Conservation (phyloP, 2,797 vertebrate genomes). For the Coranthus polyacanthus region DNA sequence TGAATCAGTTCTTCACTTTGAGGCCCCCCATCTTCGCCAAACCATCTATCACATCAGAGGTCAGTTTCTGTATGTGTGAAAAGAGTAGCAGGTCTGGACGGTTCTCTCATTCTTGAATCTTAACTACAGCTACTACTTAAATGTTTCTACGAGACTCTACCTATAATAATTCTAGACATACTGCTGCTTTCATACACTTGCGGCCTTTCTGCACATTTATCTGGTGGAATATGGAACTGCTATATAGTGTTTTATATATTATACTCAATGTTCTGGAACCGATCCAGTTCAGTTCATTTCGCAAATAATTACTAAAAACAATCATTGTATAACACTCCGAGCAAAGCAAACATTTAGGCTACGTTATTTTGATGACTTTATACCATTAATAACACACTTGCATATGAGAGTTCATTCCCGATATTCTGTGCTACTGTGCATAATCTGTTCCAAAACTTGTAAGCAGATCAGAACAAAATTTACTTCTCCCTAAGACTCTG, state of each 20-base stretch:
- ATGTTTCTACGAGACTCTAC: too few species aligned
- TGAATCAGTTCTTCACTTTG: neutral
- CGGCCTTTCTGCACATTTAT: too few species aligned
- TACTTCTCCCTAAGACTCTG: slow-evolving; percentile 37
- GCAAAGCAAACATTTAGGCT: slow-evolving; percentile 30
- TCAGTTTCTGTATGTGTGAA: slow-evolving; percentile 5
- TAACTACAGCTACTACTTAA: too few species aligned
- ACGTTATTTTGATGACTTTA: slow-evolving; percentile 20
- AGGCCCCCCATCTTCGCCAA: slow-evolving; percentile 8
- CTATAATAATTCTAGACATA: too few species aligned
- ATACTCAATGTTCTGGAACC: neutral
- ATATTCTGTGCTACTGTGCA: slow-evolving; percentile 36
- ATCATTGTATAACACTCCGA: slow-evolving; percentile 7
- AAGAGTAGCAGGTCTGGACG: neutral
- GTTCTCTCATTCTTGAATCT: neutral
- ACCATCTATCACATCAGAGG: slow-evolving; percentile 28
- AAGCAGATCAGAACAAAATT: slow-evolving; percentile 57
- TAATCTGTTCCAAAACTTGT: slow-evolving; percentile 65
- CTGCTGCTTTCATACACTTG: too few species aligned
- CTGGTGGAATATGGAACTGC: neutral
- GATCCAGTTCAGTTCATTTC: slow-evolving; percentile 8
- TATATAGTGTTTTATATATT: neutral
- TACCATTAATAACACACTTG: slow-evolving; percentile 17
- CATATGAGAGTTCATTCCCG: slow-evolving; percentile 4
- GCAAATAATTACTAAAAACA: neutral